These are phyloP conservation scores for Dicrostonyx torquatus DNA, from an alignment of 2,797 vertebrate genomes.

Conservation along the genomic window DNA sequence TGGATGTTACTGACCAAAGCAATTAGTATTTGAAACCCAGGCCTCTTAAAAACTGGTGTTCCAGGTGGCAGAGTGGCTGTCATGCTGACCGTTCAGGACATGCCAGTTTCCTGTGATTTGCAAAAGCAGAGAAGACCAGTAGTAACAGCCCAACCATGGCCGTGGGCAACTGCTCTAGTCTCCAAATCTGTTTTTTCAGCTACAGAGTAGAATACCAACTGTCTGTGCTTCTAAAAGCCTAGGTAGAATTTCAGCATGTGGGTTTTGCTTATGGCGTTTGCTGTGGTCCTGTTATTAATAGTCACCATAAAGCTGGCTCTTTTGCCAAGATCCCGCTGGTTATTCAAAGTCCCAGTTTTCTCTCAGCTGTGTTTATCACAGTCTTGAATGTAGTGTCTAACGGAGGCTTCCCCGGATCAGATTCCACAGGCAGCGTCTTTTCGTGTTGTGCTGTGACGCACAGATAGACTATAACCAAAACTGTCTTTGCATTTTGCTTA, in stretches of 20 bases:
- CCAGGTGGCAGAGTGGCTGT: neutral
- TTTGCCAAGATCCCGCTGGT: neutral
- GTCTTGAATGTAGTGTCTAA: neutral
- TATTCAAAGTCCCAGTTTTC: neutral
- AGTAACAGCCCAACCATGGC: neutral
- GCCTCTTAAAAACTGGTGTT: neutral
- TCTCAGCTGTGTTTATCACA: neutral
- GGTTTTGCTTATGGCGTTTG: neutral
- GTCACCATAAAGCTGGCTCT: neutral
- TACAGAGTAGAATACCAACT: neutral
- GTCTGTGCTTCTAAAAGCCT: neutral
- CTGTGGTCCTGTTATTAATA: neutral
- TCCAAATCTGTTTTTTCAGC: neutral
- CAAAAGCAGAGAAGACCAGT: rapidly evolving
- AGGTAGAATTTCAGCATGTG: neutral
- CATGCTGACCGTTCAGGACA: neutral
- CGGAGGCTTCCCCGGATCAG: neutral
- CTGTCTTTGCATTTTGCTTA: neutral
- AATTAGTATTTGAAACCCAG: neutral
- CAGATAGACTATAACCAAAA: neutral
- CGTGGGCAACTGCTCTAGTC: neutral
- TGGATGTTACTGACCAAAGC: neutral
- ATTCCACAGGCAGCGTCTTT: neutral
- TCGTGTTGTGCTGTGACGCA: neutral
- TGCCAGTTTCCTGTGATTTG: neutral